Evolutionary conservation across 2,797 vertebrate species (phyloP).

Genomic region (Phylloscopus collybita): DNA sequence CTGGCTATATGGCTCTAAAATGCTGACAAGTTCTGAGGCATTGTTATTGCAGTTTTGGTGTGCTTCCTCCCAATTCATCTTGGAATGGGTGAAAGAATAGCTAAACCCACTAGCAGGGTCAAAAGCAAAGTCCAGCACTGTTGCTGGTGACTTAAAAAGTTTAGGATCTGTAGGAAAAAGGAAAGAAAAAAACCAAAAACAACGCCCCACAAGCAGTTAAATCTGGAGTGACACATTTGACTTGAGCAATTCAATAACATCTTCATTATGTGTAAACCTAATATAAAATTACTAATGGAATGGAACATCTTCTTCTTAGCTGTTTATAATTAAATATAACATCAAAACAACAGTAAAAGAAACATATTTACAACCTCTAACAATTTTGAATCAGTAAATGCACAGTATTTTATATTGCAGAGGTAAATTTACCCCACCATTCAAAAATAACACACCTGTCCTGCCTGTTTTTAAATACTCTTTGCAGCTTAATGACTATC

Average conservation of each 20-base stretch:
- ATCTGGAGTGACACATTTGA: background rate
- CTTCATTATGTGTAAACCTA: background rate
- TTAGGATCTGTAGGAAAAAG: conserved; percentile 77
- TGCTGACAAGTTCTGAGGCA: conserved; percentile 83
- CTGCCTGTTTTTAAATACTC: background rate
- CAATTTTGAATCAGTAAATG: background rate
- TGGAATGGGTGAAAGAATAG: conserved; percentile 81
- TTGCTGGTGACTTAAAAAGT: conserved; percentile 73
- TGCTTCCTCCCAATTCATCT: conserved; percentile 89
- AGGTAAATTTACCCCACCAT: background rate
- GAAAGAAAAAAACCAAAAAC: background rate
- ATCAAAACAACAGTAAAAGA: background rate
- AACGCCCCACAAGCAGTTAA: background rate
- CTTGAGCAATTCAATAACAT: background rate
- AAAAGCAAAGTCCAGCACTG: conserved; percentile 64
- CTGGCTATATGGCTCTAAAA: conserved; percentile 82
- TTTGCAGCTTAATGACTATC: background rate
- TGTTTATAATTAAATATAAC: background rate
- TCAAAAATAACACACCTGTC: background rate
- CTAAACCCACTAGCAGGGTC: conserved; percentile 80
- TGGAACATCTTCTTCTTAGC: background rate
- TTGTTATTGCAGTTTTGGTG: conserved; percentile 82
- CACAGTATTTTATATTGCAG: background rate
- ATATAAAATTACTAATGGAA: background rate
- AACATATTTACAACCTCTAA: background rate